Conservation (phyloP, 2,888 invertebrate species). For the Epicampocera succincta region DNA sequence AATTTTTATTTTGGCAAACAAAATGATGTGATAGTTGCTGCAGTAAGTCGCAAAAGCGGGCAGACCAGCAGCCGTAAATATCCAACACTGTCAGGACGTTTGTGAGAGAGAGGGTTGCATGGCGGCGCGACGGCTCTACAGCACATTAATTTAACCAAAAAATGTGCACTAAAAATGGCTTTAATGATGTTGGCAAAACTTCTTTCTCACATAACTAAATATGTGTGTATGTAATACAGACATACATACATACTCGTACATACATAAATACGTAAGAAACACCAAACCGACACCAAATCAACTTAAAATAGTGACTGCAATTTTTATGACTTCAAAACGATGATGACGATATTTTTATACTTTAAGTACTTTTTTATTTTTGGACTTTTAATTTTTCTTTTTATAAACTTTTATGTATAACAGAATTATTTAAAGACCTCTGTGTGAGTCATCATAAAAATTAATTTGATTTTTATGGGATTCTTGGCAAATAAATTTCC, state of each 20-base stretch:
- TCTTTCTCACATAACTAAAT: neutral
- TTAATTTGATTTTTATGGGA: conserved; percentile 61
- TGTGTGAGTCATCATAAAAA: conserved; percentile 57
- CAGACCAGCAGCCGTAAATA: conserved; percentile 6
- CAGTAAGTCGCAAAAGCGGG: conserved; percentile 27
- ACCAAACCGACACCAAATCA: conserved; percentile 42
- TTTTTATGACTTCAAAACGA: conserved; percentile 68
- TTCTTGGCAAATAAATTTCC: conserved; percentile 64
- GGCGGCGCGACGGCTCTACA: conserved; percentile 57
- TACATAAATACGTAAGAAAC: no score
- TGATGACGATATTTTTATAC: conserved; percentile 59
- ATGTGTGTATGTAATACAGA: no score
- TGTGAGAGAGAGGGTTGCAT: conserved; percentile 39
- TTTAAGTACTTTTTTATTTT: conserved; percentile 42
- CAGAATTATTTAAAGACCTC: conserved; percentile 39
- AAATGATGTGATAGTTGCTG: conserved; percentile 45
- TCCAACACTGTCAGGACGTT: conserved; percentile 2
- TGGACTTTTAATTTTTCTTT: conserved; percentile 39
- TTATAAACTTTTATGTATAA: conserved; percentile 42
- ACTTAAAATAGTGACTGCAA: conserved; percentile 66
- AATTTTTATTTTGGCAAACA: conserved; percentile 65
- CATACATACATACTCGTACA: no score
- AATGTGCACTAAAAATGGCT: conserved; percentile 63
- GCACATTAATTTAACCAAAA: conserved; percentile 67
- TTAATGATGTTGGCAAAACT: conserved; percentile 62